phyloP scores from a whole-genome alignment of 2,113 vertebrate species.

The Fukomys damarensis region DNA sequence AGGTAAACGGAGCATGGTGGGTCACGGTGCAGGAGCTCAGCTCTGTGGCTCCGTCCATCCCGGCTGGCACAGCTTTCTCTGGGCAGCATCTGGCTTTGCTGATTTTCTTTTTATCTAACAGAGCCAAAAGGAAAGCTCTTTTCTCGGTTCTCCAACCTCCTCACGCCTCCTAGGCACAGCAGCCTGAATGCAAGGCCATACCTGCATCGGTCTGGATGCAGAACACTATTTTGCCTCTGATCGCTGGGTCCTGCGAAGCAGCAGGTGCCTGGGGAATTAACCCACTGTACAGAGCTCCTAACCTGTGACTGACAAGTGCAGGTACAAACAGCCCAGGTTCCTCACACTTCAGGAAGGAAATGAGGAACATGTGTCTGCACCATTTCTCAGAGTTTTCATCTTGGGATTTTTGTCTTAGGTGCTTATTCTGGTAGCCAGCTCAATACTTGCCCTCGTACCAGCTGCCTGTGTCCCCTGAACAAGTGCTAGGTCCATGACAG shows the following conservation, averaged over 20 bases:
- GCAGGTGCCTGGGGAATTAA: background rate
- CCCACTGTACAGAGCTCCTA: background rate
- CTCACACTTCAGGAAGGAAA: background rate
- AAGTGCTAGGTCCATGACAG: background rate
- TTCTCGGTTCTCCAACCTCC: background rate
- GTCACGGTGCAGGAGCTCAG: background rate
- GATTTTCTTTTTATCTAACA: background rate
- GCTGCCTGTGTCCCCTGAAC: background rate
- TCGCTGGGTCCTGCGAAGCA: accelerated
- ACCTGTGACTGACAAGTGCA: background rate
- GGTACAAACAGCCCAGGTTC: background rate
- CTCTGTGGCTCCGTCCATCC: accelerated
- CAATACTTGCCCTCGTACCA: background rate
- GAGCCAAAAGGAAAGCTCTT: background rate
- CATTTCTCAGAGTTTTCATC: background rate
- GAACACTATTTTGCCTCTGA: background rate
- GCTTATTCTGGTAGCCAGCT: background rate
- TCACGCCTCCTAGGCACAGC: background rate
- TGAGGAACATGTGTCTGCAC: background rate
- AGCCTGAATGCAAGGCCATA: background rate
- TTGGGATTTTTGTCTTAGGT: background rate
- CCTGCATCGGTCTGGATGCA: background rate
- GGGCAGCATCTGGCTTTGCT: no score
- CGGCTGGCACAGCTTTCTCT: background rate
- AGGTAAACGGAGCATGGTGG: background rate